phyloP scores from a whole-genome alignment of 2,888 invertebrate species.

The Macaria notata region DNA sequence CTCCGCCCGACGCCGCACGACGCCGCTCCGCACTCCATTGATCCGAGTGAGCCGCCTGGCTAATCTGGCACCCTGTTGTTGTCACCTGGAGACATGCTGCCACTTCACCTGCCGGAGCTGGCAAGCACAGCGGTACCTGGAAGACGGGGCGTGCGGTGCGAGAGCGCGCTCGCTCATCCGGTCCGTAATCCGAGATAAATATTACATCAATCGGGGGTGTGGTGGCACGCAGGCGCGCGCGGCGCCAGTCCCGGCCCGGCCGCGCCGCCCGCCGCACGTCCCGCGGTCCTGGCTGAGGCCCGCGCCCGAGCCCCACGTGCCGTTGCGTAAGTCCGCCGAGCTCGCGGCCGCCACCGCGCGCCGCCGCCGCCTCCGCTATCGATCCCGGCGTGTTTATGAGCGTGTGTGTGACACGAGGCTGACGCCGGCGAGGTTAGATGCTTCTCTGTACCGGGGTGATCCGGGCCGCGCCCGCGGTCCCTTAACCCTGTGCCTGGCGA shows the following conservation, averaged over 20 bases:
- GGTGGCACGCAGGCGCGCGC: conserved; percentile 56
- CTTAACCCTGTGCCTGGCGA: conserved; percentile 62
- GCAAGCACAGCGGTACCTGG: too few species aligned
- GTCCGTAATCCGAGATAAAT: conserved; percentile 81
- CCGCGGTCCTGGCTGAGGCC: conserved; percentile 66
- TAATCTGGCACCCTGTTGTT: conserved; percentile 53
- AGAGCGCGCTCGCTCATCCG: conserved; percentile 62
- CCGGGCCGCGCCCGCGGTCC: conserved; percentile 69
- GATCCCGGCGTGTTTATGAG: conserved; percentile 65
- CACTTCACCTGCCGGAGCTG: too few species aligned
- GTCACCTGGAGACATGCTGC: conserved; percentile 31
- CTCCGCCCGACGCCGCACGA: conserved; percentile 42
- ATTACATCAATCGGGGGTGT: conserved; percentile 79
- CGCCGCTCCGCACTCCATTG: conserved; percentile 63
- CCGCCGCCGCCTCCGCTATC: conserved; percentile 41
- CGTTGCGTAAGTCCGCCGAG: conserved; percentile 70
- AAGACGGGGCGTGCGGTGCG: conserved; percentile 23
- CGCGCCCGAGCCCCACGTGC: conserved; percentile 51
- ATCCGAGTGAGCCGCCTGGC: conserved; percentile 52
- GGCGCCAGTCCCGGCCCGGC: conserved; percentile 75
- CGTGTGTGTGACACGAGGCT: conserved; percentile 42
- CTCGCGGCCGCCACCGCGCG: background rate
- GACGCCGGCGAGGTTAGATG: conserved; percentile 51
- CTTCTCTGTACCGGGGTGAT: conserved; percentile 57
- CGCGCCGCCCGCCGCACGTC: conserved; percentile 71